These are phyloP conservation scores for Misgurnus anguillicaudatus DNA, from an alignment of 2,113 vertebrate genomes.

Conservation along the genomic window DNA sequence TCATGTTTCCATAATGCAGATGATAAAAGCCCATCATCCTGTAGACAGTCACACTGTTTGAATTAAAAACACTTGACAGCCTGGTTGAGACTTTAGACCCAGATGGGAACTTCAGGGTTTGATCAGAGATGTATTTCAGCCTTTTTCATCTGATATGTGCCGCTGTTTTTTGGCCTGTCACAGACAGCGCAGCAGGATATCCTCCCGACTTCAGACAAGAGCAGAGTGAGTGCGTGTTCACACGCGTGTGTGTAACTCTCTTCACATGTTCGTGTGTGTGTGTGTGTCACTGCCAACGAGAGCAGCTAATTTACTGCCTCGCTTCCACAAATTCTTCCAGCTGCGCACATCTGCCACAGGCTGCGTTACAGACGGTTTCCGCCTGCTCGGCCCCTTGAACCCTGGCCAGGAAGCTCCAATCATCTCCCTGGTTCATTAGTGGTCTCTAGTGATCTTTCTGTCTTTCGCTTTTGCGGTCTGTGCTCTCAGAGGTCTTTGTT, in stretches of 20 bases:
- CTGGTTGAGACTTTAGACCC: background rate
- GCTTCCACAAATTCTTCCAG: conserved; percentile 50
- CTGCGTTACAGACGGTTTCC: conserved; percentile 36
- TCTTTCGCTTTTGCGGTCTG: conserved; percentile 13
- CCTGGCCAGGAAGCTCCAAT: conserved; percentile 24
- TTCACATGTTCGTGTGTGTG: conserved; percentile 33
- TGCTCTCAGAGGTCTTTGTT: conserved; percentile 1
- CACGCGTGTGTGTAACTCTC: conserved; percentile 46
- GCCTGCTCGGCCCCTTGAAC: conserved; percentile 19
- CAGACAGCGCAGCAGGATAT: conserved; percentile 50
- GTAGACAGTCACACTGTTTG: background rate
- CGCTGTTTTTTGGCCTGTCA: conserved; percentile 46
- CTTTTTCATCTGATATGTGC: conserved; percentile 29
- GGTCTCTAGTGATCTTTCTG: conserved; percentile 15
- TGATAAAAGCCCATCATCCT: too few relatives aligned
- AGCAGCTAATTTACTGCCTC: conserved; percentile 38
- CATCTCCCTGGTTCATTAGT: conserved; percentile 25
- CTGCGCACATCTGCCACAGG: conserved; percentile 50
- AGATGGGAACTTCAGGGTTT: conserved; percentile 22
- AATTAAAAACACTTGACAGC: background rate
- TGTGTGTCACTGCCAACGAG: conserved; percentile 35
- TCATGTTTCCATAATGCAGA: too few relatives aligned
- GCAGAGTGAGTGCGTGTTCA: conserved; percentile 54
- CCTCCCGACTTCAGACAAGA: conserved; percentile 51
- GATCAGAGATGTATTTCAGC: conserved; percentile 19